phyloP scores from a whole-genome alignment of 2,888 invertebrate species.

The Meloe dianella region DNA sequence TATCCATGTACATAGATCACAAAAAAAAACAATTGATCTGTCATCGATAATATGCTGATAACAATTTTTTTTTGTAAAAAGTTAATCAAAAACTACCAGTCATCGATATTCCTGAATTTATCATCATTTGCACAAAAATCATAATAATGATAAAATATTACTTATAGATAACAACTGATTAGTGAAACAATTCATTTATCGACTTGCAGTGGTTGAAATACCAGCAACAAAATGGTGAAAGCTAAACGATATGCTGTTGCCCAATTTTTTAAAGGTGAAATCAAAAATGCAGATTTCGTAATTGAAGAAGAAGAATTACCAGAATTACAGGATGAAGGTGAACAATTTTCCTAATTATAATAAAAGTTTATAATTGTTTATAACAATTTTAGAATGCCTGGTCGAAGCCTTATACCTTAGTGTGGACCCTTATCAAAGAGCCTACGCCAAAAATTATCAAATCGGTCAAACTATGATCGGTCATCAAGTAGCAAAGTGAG shows the following conservation, averaged over 20 bases:
- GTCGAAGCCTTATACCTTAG: conserved; percentile 70
- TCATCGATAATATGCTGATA: too few relatives aligned
- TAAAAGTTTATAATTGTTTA: too few relatives aligned
- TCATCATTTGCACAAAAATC: too few relatives aligned
- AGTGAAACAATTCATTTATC: background rate
- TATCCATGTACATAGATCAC: too few relatives aligned
- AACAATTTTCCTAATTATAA: conserved; percentile 31
- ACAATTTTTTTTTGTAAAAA: too few relatives aligned
- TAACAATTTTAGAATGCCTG: conserved; percentile 66
- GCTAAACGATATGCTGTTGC: conserved; percentile 69
- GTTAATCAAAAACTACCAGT: too few relatives aligned
- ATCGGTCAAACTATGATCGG: conserved; percentile 71
- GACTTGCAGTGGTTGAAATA: background rate
- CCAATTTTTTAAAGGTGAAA: conserved; percentile 70
- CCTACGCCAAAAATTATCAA: conserved; percentile 61
- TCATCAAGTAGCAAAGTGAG: conserved; percentile 69
- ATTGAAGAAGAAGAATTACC: conserved; percentile 71
- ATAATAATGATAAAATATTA: background rate
- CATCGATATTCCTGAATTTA: too few relatives aligned
- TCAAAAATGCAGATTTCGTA: conserved; percentile 67
- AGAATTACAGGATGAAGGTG: conserved; percentile 71
- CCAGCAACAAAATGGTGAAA: conserved; percentile 57
- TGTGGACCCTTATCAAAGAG: conserved; percentile 74
- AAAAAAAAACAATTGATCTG: too few relatives aligned
- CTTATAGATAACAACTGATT: conserved; percentile 3